A percentile compares a stretch with the other conserved stretches of the same genome.
phyloP scores from a whole-genome alignment of 2,113 vertebrate genomes.

The Poeciliopsis occidentalis region DNA sequence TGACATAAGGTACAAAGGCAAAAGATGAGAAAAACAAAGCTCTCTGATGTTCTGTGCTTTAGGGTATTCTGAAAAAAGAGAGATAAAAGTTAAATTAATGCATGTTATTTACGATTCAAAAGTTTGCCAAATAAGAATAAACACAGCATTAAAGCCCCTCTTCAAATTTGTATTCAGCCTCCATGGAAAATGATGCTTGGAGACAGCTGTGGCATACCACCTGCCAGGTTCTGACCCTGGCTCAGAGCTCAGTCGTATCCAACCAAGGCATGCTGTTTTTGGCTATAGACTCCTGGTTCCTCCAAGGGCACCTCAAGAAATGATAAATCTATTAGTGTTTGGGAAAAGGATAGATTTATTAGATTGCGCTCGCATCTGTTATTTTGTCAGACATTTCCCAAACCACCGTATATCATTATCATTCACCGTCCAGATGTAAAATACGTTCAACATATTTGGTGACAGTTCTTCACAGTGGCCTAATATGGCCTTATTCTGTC shows the following conservation, averaged over 20 bases:
- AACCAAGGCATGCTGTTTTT: conserved; percentile 34
- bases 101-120: conserved; percentile 2
- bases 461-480: too few species aligned
- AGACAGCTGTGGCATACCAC: conserved; percentile 54
- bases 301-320: conserved; percentile 42
- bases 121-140: conserved; percentile 16
- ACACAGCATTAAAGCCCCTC: conserved; percentile 24
- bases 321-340: conserved; percentile 41
- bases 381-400: conserved; percentile 28
- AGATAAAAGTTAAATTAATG: not conserved
- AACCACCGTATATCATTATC: conserved; percentile 26
- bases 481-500: too few species aligned
- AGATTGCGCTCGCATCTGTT: conserved; percentile 30
- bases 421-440: conserved; percentile 26
- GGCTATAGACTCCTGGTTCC: conserved; percentile 21
- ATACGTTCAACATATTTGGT: conserved; percentile 4
- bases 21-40: too few species aligned
- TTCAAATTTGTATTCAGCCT: conserved; percentile 23
- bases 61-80: too few species aligned
- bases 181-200: conserved; percentile 37
- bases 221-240: conserved; percentile 52
- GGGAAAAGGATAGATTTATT: conserved; percentile 26
- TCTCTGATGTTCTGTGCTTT: too few species aligned
- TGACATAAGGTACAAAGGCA: too few species aligned
- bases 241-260: conserved; percentile 50